Percentiles rank a stretch among this genome's conserved stretches.
These are phyloP conservation scores for Gallirallus australis DNA, from an alignment of 2,797 vertebrate genomes.

Conservation along the genomic window DNA sequence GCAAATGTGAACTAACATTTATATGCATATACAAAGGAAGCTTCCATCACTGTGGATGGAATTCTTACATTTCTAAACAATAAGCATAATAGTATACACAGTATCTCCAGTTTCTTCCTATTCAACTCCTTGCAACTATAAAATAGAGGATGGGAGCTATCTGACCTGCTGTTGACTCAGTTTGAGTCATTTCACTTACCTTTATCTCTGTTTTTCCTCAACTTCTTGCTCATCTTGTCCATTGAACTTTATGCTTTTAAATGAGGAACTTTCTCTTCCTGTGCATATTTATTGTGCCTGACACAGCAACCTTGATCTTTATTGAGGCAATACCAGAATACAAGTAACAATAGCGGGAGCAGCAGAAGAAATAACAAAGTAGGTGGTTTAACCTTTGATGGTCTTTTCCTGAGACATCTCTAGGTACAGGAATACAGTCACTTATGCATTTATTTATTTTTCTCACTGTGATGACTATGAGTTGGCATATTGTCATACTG, in stretches of 20 bases:
- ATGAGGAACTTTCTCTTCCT: conserved; percentile 62
- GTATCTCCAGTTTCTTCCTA: not conserved
- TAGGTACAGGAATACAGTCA: not conserved
- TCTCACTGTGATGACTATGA: conserved; percentile 4
- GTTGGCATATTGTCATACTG: conserved; percentile 6
- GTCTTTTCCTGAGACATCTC: conserved; percentile 24
- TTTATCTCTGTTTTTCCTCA: conserved; percentile 39
- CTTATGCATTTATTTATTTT: conserved; percentile 17
- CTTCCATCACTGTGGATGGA: not conserved
- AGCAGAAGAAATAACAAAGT: conserved; percentile 64
- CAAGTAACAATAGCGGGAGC: conserved; percentile 66
- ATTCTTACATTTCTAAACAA: not conserved
- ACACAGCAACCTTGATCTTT: not conserved
- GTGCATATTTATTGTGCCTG: conserved; percentile 60
- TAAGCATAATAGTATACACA: not conserved
- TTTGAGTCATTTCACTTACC: conserved; percentile 28
- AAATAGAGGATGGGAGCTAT: not conserved
- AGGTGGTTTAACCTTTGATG: conserved; percentile 49
- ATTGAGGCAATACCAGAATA: conserved; percentile 53
- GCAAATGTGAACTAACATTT: not conserved
- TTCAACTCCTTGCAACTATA: not conserved
- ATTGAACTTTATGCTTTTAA: conserved; percentile 22
- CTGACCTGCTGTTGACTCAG: not conserved
- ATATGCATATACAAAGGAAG: not conserved
- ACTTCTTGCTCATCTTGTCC: conserved; percentile 40